Evolutionary conservation across 2,888 invertebrate species (phyloP).

Genomic region (Campoplex nolae): DNA sequence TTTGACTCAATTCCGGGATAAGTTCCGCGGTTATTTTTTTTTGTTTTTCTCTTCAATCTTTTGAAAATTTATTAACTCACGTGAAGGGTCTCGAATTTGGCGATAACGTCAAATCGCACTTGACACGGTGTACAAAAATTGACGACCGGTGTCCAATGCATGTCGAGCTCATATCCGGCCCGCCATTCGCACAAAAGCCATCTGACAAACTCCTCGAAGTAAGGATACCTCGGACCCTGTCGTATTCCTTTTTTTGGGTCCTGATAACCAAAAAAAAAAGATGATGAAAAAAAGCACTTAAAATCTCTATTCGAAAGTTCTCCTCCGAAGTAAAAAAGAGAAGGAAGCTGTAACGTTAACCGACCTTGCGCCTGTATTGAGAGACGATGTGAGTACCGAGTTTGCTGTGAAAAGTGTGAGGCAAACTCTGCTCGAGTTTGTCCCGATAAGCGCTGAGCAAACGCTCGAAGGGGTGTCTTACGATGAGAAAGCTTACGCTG

Average conservation of each 20-base stretch:
- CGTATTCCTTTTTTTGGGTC: constrained; percentile 81
- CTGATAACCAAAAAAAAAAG: constrained; percentile 68
- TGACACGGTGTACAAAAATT: constrained; percentile 95
- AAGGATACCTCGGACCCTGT: constrained; percentile 88
- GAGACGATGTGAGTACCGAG: constrained; percentile 91
- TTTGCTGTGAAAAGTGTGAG: constrained; percentile 93
- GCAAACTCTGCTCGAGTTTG: constrained; percentile 93
- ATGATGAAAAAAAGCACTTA: too few relatives aligned
- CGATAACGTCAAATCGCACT: constrained; percentile 92
- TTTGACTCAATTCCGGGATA: too few relatives aligned
- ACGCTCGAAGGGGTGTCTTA: constrained; percentile 92
- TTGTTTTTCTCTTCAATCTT: too few relatives aligned
- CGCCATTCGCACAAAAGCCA: constrained; percentile 91
- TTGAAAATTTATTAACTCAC: constrained; percentile 82
- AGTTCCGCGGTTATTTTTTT: too few relatives aligned
- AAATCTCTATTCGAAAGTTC: too few relatives aligned
- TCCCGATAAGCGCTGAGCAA: constrained; percentile 93
- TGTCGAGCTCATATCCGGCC: constrained; percentile 89
- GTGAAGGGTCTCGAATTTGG: constrained; percentile 93
- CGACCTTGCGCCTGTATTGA: constrained; percentile 89
- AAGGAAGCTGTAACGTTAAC: constrained; percentile 29
- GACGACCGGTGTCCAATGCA: constrained; percentile 95
- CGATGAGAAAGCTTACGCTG: constrained; percentile 93
- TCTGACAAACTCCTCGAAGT: constrained; percentile 92
- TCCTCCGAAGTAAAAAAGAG: too few relatives aligned